Evolutionary conservation across 2,888 invertebrate species (phyloP).

Genomic region (Cosmia trapezina): DNA sequence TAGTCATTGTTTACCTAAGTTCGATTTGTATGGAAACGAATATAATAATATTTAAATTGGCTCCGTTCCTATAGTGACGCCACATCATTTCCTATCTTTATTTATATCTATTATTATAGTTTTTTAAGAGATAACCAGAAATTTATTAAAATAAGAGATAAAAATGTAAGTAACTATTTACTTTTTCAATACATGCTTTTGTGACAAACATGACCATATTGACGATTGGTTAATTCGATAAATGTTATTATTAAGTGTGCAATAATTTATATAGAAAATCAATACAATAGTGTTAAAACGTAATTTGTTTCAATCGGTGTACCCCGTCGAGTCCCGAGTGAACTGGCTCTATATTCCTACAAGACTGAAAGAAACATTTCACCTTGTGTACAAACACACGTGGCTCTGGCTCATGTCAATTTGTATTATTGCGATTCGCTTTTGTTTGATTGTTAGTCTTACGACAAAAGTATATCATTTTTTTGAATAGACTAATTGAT

Average conservation of each 20-base stretch:
- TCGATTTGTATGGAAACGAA: slow-evolving; percentile 83
- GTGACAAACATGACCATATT: slow-evolving; percentile 74
- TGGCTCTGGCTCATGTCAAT: slow-evolving; percentile 85
- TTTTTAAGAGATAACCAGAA: slow-evolving; percentile 77
- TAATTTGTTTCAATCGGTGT: slow-evolving; percentile 83
- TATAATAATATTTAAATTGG: slow-evolving; percentile 83
- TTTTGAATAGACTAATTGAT: slow-evolving; percentile 66
- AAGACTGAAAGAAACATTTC: slow-evolving; percentile 88
- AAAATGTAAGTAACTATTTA: slow-evolving; percentile 69
- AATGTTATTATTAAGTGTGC: slow-evolving; percentile 84
- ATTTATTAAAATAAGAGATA: slow-evolving; percentile 78
- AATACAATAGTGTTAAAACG: slow-evolving; percentile 81
- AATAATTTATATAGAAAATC: slow-evolving; percentile 87
- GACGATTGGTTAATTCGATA: slow-evolving; percentile 73
- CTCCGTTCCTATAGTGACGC: slow-evolving; percentile 87
- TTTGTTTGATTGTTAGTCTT: slow-evolving; percentile 69
- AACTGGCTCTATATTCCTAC: slow-evolving; percentile 80
- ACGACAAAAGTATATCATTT: slow-evolving; percentile 69
- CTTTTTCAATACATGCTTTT: slow-evolving; percentile 73
- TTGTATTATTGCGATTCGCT: slow-evolving; percentile 74
- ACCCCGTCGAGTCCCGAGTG: slow-evolving; percentile 80
- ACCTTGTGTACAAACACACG: slow-evolving; percentile 78
- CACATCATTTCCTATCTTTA: slow-evolving; percentile 84
- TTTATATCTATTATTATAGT: slow-evolving; percentile 86
- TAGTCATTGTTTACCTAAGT: slow-evolving; percentile 88